phyloP scores from a whole-genome alignment of 2,113 vertebrate species.

The Carlito syrichta region DNA sequence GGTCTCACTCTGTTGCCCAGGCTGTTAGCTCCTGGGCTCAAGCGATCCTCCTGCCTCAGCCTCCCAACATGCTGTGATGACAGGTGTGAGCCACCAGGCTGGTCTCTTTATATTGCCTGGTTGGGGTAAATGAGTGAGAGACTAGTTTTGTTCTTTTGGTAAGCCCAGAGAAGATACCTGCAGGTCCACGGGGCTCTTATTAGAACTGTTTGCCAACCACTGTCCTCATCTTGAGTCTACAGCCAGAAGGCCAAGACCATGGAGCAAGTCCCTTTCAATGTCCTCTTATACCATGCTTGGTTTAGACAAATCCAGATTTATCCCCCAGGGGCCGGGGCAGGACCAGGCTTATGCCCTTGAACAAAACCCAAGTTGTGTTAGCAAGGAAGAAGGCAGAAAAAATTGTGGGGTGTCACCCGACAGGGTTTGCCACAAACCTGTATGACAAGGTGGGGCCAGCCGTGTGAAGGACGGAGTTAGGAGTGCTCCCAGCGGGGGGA shows the following conservation, averaged over 20 bases:
- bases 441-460: slow-evolving; percentile 29
- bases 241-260: not conserved
- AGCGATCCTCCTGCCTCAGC: not conserved
- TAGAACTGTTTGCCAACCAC: not conserved
- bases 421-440: slow-evolving; percentile 38
- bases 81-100: not conserved
- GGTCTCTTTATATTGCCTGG: not conserved
- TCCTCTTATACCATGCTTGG: not conserved
- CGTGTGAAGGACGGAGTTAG: not conserved
- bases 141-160: not conserved
- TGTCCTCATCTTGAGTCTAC: not conserved
- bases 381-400: not conserved
- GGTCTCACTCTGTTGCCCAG: not conserved
- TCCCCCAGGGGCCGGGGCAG: slow-evolving; percentile 1
- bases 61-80: not conserved
- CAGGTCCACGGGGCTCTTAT: not conserved
- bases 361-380: slow-evolving; percentile 45
- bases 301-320: not conserved
- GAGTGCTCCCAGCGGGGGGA: not conserved
- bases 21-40: not conserved
- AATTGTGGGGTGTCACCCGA: slow-evolving; percentile 7
- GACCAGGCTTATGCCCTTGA: not conserved
- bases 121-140: not conserved
- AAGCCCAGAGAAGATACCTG: not conserved
- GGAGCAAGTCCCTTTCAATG: not conserved